Evolutionary conservation across 2,888 invertebrate genomes (phyloP), one percentile per base, ranked within the genome.

Genomic region (Acleris literana): DNA sequence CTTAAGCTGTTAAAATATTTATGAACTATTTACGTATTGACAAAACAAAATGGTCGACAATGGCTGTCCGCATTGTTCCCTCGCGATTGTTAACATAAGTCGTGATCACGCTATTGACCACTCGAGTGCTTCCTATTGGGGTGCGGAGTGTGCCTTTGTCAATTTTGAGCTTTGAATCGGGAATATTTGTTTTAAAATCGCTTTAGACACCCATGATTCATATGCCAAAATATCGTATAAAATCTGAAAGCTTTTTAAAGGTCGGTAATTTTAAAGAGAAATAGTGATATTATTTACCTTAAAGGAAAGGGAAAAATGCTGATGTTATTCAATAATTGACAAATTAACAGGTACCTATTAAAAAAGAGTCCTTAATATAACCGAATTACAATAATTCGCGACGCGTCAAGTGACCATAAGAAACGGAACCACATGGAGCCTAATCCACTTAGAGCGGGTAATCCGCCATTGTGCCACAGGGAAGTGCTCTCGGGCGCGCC

Each of bases 1-100:
- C 73, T 73, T 79, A 84, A 86, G 88, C 86, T 85, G 85, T 87
- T 90, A 84, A 87, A 90, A 90, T 88, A 90, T 88, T 90, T 88
- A 88, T 82, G 84, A 73, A 83, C 80, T 86, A 85, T 89, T 87
- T 89, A 83, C 80, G 83, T 87, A 87, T 89, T 90, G 88, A 84
- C 89, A 86, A 90, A 91, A 90, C 88, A 88, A 82, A 84, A 85
- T 85, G 74, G 74, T 69, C 67, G 72, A 89, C 88, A 90, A 89
- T 88, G 74, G 84, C 70, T 71, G 76, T 78, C 72, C 72, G 68
- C 63, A 82, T 87, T 87, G 88, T 86, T 71, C 73, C 70, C 65
- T 70, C 74, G 72, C 74, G 68, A 72, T 69, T 73, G 75, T 78
- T 76, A 72, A 65, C 74, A 73, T 74, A 73, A 72, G 72, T 76